phyloP scores from a whole-genome alignment of 2,888 invertebrate genomes.

The Cephus sareptanus region DNA sequence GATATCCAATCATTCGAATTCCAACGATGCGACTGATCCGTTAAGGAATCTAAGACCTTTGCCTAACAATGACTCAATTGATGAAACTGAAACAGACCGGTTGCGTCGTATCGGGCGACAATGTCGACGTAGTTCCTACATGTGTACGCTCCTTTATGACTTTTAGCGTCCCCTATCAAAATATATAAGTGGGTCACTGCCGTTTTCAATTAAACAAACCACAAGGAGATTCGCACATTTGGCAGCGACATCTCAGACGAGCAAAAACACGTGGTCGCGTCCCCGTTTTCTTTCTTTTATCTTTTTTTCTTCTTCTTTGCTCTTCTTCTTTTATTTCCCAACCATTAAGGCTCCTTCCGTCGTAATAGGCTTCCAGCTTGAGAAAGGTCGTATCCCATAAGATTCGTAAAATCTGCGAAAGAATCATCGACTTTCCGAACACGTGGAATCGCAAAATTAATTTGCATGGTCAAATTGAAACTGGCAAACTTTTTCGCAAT shows the following conservation, averaged over 20 bases:
- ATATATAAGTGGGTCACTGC: conserved; percentile 53
- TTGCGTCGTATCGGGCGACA: not conserved
- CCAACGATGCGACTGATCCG: conserved; percentile 22
- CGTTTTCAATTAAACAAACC: conserved; percentile 48
- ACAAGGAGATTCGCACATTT: conserved; percentile 45
- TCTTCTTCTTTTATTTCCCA: conserved; percentile 24
- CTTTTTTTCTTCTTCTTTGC: conserved; percentile 13
- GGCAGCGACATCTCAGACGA: conserved; percentile 50
- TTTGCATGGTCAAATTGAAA: not conserved
- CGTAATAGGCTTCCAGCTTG: conserved; percentile 32
- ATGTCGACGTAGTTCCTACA: not conserved
- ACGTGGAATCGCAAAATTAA: not conserved
- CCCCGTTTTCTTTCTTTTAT: conserved; percentile 12
- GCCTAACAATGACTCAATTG: not conserved
- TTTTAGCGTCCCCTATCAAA: not conserved
- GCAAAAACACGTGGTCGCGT: conserved; percentile 43
- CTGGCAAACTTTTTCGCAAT: too few relatives aligned
- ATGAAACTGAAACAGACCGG: not conserved
- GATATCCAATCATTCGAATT: not conserved
- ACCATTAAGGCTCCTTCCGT: conserved; percentile 32
- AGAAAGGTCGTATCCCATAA: conserved; percentile 33
- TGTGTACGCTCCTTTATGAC: not conserved
- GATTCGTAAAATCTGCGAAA: not conserved
- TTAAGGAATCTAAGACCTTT: not conserved
- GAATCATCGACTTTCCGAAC: not conserved